A percentile compares a stretch with the other conserved stretches of the same genome.
Evolutionary conservation across 2,113 vertebrate genomes (phyloP).

Genomic region (Marcusenius ussheri): DNA sequence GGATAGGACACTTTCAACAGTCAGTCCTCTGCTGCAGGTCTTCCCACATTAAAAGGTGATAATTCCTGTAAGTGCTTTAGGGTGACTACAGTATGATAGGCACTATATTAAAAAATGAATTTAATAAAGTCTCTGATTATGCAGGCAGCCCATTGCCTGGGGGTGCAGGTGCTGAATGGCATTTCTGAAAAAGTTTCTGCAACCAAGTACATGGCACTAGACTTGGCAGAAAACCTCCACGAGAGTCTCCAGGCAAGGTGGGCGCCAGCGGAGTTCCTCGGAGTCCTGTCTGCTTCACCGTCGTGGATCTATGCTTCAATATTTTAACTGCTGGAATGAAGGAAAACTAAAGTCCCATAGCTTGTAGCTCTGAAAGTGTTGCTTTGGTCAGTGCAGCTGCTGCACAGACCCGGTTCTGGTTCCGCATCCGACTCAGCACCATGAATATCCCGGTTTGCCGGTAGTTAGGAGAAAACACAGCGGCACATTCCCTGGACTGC

Average conservation of each 20-base stretch:
- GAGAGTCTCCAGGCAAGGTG: neutral
- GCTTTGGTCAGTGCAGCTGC: neutral
- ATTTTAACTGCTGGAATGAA: neutral
- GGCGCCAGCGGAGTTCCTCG: neutral
- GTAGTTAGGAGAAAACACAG: neutral
- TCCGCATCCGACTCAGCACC: neutral
- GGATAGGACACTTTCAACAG: neutral
- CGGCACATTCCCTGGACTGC: neutral
- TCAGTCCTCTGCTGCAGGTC: neutral
- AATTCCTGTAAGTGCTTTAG: neutral
- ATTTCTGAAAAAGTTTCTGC: neutral
- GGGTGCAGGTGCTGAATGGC: neutral
- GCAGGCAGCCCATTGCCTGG: neutral
- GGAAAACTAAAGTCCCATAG: neutral
- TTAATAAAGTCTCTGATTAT: neutral
- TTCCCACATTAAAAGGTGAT: neutral
- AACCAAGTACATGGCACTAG: neutral
- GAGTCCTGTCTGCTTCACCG: neutral
- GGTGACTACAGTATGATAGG: neutral
- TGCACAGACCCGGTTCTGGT: neutral
- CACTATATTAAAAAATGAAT: constrained; percentile 2
- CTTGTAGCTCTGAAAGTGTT: neutral
- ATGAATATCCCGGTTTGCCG: neutral
- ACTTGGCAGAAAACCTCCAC: neutral
- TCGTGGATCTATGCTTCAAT: neutral